Base-by-base conservation (phyloP, 1,140 invertebrate species). In the Drosophila ambigua region DNA sequence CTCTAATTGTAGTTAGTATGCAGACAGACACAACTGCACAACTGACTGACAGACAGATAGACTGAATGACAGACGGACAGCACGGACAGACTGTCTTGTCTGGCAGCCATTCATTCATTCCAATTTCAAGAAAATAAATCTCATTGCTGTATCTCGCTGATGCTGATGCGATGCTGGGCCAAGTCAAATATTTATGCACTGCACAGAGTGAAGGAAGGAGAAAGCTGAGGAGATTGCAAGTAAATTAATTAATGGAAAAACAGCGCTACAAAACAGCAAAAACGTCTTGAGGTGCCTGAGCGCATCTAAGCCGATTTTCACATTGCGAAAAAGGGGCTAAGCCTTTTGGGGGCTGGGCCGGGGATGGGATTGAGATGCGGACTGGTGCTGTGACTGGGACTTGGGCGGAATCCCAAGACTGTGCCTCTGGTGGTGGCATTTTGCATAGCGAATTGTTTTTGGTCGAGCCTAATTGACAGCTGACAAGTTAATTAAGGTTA, bases 241-340 rank as follows among this genome's bases (percentile, higher is more conserved):
- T 79, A 79, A 87, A 87, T 82, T 87, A 87, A 87, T 87, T 87
- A 87, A 87, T 78, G 75, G 69, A 74, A 74, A 73, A 73, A 77
- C 59, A 54, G 48, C 41, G 31, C 39, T 8, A 46, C 26, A 8
- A 48, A 35, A 31, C 39, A 16, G 11, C n/a, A 16, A 61, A 75
- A 66, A 74, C 55, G 43, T 67, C 64, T 46, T 35, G 71, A 72
- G 54, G 68, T 72, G 55, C 67, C 68, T 72, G 45, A 75, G 49
- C 72, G 61, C 48, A 65, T 44, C 46, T 75, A 75, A 75, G 71
- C 72, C 72, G 72, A 75, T 75, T 75, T 74, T 46, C 46, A 23
- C 8, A 24, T 28, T 28, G 64, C 49, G 24, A 39, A 64, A 73
- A 26, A 35, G 57, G 58, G 66, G 49, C 13, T 11, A 15, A 26